Conservation (phyloP, 2,797 vertebrate genomes). For the Protonibea diacanthus region DNA sequence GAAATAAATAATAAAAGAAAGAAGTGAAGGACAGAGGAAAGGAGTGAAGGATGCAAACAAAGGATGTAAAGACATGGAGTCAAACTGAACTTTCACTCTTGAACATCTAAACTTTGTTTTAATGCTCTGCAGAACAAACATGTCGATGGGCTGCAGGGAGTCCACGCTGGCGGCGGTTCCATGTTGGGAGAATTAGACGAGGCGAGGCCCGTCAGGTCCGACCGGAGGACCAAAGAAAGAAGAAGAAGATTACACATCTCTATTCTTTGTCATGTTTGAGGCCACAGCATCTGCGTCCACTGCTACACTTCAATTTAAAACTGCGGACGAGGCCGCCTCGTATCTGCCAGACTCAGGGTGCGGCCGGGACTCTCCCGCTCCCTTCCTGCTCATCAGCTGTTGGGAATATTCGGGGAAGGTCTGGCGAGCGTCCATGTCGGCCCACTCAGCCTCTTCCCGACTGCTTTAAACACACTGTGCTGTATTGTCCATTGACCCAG, state of each 20-base stretch:
- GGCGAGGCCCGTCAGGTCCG: not conserved
- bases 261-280: not conserved
- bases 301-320: too few species aligned
- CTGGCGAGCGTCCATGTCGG: conserved; percentile 65
- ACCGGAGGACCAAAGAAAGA: not conserved
- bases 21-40: not conserved
- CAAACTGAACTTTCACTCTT: not conserved
- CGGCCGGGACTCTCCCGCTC: conserved; percentile 65
- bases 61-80: too few species aligned
- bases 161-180: not conserved
- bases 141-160: not conserved
- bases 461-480: conserved; percentile 56
- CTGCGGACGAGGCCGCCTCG: conserved; percentile 14
- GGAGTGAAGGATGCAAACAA: too few species aligned
- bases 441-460: conserved; percentile 67
- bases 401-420: conserved; percentile 58
- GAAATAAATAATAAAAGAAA: not conserved
- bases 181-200: not conserved
- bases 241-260: not conserved
- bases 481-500: conserved; percentile 68
- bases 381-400: conserved; percentile 67
- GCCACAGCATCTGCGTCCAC: too few species aligned
- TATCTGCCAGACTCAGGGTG: conserved; percentile 76
- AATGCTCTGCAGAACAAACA: not conserved
- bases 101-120: not conserved